Evolutionary conservation across 37 sponge, comb jelly and placozoan genomes (phyloP), one percentile per base, ranked within the genome.

Genomic region (Chondrilla cf. caribensis): DNA sequence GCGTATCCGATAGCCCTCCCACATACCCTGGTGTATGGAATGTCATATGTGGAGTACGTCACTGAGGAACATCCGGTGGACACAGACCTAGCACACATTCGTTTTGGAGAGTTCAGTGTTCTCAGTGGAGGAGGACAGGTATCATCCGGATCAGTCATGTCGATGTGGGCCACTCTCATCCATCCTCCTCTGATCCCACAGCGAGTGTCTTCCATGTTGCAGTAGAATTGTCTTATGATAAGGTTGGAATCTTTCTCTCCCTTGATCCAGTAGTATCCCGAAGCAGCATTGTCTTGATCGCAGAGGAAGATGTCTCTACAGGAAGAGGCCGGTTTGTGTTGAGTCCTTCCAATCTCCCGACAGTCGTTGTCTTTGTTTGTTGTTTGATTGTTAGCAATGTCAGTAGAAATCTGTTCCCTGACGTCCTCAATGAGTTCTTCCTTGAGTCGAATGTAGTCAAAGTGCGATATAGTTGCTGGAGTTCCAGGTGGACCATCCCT

Each of bases 151-250:
- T 26, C 32, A 26, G 32, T 29, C 68, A 67, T 67, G 29, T 67
- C 35, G 4, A 67, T 67, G 68, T 67, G 68, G 29, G 33, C 68
- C 33, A 67, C 68, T 67, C 68, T 67, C 35, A 33, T 67, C 68
- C 68, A 81, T 22, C 64, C 81, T 41, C 51, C 54, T 40, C 42
- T 15, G 40, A 32, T 62, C n/a, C 81, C 54, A 81, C 81, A 59
- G 79, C 51, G 79, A 22, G 60, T 47, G 79, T 25, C 64, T 58
- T 67, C 32, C 68, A 67, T 67, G 11, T 26, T 6, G 68, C 68
- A 67, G 68, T 67, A 67, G 51, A 47, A 6, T 47, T 11, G 6
- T 47, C 11, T 47, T 47, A 47, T 47, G 14, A 67, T 29, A 28
- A 29, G 26, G 17, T 29, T 4, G 15, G 32, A 17, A 29, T 2